A percentile compares a stretch with the other conserved stretches of the same genome.
These are phyloP conservation scores for Anser brachyrhynchus DNA, from an alignment of 2,113 vertebrate genomes.

Conservation along the genomic window DNA sequence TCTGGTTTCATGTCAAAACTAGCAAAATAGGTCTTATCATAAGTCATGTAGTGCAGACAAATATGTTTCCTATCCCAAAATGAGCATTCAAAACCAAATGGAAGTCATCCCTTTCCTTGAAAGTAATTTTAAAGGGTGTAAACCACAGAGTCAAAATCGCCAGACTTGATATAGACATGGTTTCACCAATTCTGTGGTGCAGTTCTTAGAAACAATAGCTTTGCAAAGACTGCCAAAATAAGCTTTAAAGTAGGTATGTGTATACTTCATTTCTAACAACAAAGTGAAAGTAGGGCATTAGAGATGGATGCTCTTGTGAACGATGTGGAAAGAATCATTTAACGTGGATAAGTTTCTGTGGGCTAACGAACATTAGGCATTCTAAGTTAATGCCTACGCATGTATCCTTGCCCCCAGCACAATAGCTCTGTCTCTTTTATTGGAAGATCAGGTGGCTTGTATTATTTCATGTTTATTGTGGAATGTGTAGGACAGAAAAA, in stretches of 20 bases:
- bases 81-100: not conserved
- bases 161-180: not conserved
- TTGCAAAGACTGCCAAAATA: not conserved
- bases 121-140: not conserved
- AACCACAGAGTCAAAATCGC: not conserved
- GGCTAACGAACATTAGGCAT: not conserved
- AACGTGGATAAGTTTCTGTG: not conserved
- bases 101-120: not conserved
- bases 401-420: not conserved
- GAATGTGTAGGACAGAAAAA: not conserved
- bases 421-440: not conserved
- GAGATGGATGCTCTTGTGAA: not conserved
- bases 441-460: not conserved
- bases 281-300: not conserved
- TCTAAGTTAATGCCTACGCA: not conserved
- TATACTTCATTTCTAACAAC: not conserved
- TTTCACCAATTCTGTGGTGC: not conserved
- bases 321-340: not conserved
- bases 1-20: not conserved
- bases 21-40: not conserved
- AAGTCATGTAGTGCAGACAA: not conserved
- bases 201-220: not conserved
- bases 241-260: not conserved
- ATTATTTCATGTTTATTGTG: not conserved
- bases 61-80: not conserved